Evolutionary conservation across 1,140 invertebrate genomes (phyloP), one percentile per base, ranked within the genome.

Genomic region (Aplysia californica): DNA sequence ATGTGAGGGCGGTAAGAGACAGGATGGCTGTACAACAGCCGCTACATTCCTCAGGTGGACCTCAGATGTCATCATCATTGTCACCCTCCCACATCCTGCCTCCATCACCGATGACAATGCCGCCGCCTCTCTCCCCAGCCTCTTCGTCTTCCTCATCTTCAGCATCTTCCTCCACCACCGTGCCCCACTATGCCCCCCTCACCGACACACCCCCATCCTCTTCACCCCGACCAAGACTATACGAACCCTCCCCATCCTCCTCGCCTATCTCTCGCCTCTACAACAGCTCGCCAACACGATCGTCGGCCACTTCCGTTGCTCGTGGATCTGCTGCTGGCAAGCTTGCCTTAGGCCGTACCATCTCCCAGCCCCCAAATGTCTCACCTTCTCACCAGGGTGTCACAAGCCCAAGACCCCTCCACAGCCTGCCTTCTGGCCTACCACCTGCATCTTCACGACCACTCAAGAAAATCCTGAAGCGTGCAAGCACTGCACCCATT

Each of bases 381-480:
- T 41, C n/a, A n/a, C n/a, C n/a, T n/a, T n/a, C n/a, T n/a, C n/a
- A n/a, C n/a, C n/a, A n/a, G n/a, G n/a, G n/a, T n/a, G n/a, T n/a
- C n/a, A n/a, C n/a, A n/a, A n/a, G n/a, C n/a, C n/a, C n/a, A n/a
- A n/a, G n/a, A n/a, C n/a, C n/a, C n/a, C n/a, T n/a, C n/a, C n/a
- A 64, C 76, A 35, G 64, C 58, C 61, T 70, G n/a, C 68, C 1
- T 58, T 68, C 2, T 69, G 76, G n/a, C 21, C 29, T n/a, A 21
- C 2, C 38, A 15, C 10, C n/a, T n/a, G n/a, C 36, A n/a, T 29
- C 72, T 3, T 61, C 41, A 41, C 41, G 81, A 41, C 82, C 79
- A 3, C 56, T 78, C 29, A 82, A 82, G 65, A 85, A 85, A 78
- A 71, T 83, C 6, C 68, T 85, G 35, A 83, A 83, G 38, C 74